These are phyloP conservation scores for Protaetia brevitarsis DNA, from an alignment of 1,140 invertebrate genomes.

Conservation along the genomic window DNA sequence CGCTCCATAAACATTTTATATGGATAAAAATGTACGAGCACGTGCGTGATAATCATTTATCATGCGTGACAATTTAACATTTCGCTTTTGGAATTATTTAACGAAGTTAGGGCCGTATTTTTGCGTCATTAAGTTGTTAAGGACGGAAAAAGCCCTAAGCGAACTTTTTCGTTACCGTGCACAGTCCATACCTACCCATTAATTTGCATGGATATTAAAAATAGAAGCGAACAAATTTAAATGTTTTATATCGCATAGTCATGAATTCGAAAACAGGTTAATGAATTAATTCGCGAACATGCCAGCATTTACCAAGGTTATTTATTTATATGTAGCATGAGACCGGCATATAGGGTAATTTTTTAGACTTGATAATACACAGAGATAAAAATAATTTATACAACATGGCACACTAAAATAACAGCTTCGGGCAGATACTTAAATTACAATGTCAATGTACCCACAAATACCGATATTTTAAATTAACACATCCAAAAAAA, in stretches of 20 bases:
- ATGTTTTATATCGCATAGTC: not conserved
- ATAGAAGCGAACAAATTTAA: not conserved
- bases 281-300: not conserved
- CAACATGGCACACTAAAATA: too few relatives aligned
- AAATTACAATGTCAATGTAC: too few relatives aligned
- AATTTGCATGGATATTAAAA: not conserved
- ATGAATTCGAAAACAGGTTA: not conserved
- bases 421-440: too few relatives aligned
- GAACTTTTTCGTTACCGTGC: not conserved
- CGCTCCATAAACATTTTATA: not conserved
- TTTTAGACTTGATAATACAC: too few relatives aligned
- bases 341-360: too few relatives aligned
- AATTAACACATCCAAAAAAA: too few relatives aligned
- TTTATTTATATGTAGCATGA: too few relatives aligned
- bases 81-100: not conserved
- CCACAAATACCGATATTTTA: too few relatives aligned
- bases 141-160: not conserved
- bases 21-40: not conserved
- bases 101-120: not conserved
- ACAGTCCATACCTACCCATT: not conserved
- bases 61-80: conserved; percentile 5
- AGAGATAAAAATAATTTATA: too few relatives aligned
- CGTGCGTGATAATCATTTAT: not conserved
- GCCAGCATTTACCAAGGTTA: not conserved
- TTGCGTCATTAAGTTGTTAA: not conserved